A percentile compares a stretch with the other conserved stretches of the same genome.
These are phyloP conservation scores for Halcyon badia DNA, from an alignment of 2,797 vertebrate species.

Conservation along the genomic window DNA sequence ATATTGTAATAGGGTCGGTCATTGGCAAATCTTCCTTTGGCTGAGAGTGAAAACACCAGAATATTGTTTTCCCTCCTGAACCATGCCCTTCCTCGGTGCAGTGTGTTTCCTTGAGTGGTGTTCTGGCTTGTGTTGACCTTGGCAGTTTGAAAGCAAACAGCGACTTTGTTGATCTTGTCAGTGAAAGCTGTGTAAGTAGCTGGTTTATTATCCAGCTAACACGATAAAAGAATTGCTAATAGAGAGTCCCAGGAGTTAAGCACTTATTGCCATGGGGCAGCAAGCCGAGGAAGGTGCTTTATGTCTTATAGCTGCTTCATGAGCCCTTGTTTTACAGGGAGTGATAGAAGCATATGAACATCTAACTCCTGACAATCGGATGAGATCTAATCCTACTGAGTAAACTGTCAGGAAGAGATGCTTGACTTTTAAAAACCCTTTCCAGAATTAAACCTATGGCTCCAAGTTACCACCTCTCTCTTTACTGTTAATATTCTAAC, in stretches of 20 bases:
- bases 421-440: neutral
- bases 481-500: neutral
- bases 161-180: neutral
- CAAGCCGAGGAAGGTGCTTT: neutral
- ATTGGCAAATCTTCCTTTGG: neutral
- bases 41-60: neutral
- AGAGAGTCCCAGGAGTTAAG: neutral
- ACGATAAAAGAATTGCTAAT: neutral
- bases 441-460: neutral
- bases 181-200: neutral
- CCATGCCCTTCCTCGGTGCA: rapidly evolving
- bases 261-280: neutral
- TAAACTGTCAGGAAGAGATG: neutral
- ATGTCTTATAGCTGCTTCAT: neutral
- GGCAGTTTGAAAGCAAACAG: neutral
- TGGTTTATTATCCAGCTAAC: constrained; percentile 35
- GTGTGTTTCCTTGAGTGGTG: neutral
- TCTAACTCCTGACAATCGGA: neutral
- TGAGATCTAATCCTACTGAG: neutral
- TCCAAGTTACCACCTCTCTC: neutral
- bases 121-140: neutral
- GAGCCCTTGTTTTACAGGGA: neutral
- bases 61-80: neutral
- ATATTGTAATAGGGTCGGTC: neutral
- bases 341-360: rapidly evolving